Conservation (phyloP, 2,113 vertebrate genomes). For the Cyprichromis sp. region DNA sequence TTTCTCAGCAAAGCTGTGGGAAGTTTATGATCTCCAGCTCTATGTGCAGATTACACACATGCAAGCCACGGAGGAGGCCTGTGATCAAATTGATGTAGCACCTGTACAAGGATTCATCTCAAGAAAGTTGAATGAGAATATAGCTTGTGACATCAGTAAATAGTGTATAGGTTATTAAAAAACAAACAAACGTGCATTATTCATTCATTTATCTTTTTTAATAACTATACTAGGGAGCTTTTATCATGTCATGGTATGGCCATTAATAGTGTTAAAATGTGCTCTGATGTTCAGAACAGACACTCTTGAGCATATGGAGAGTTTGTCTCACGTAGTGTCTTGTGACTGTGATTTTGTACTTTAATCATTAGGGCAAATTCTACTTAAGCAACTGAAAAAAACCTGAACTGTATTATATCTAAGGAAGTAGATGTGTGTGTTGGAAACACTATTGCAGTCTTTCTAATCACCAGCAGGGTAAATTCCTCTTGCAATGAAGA, state of each 20-base stretch:
- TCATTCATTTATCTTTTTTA: not conserved
- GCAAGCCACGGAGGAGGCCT: not conserved
- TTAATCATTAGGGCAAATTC: not conserved
- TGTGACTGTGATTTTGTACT: not conserved
- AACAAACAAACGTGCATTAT: not conserved
- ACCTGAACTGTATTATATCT: not conserved
- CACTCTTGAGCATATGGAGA: not conserved
- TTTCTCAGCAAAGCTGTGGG: not conserved
- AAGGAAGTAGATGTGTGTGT: not conserved
- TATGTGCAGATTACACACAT: not conserved
- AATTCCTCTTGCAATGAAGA: not conserved
- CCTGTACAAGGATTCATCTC: not conserved
- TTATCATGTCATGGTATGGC: not conserved
- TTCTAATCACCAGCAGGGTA: accelerated
- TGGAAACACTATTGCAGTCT: not conserved
- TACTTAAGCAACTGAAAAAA: not conserved
- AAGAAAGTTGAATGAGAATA: not conserved
- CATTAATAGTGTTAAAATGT: not conserved
- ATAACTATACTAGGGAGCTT: not conserved
- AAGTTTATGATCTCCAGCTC: not conserved
- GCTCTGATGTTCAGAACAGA: not conserved
- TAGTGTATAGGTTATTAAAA: not conserved
- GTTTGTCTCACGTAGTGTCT: not conserved
- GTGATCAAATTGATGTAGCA: not conserved
- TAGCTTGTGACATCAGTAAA: not conserved